Evolutionary conservation across 2,888 invertebrate species (phyloP), one percentile per base, ranked within the genome.

Genomic region (Periphyllus acericola): DNA sequence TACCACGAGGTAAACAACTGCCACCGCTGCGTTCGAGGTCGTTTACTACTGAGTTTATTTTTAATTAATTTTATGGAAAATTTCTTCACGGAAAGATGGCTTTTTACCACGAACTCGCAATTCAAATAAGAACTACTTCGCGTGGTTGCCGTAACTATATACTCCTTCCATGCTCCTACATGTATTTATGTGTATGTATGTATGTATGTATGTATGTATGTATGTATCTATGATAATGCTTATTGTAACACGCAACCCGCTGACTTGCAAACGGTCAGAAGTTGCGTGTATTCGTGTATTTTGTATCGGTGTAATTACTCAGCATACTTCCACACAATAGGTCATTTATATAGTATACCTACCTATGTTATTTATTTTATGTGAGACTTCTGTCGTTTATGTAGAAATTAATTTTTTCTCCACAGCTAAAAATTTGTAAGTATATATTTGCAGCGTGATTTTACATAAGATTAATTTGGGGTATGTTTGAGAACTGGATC

Each of bases 401-500:
- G 14, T 46, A 46, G 46, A 46, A 11, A 1, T 46, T 11, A 0
- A 14, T 46, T 46, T 46, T 46, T 46, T 14, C 1, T 14, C 3
- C 46, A 14, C 46, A 46, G 46, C 14, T 14, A 46, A 1, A 46
- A 0, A 11, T 46, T 14, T 46, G 14, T 46, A 46, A 11, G 46
- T 46, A 9, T 46, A 46, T 46, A 46, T 46, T 46, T 46, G 46
- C 36, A 5, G 36, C 36, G 6, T 36, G 6, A 36, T 36, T 36
- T 36, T 36, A 36, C 46, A 46, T 46, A 8, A 46, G 9, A 9
- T 46, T 46, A 9, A 46, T 82, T 82, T 14, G 72, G 82, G 72
- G 34, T 55, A 83, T 4, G 55, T 74, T 19, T 75, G 75, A 76
- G 60, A 83, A 75, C 19, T 66, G 66, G 83, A 75, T 40, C 75